Evolutionary conservation across 1,140 invertebrate genomes (phyloP), one percentile per base, ranked within the genome.

Genomic region (Papilio dardanus): DNA sequence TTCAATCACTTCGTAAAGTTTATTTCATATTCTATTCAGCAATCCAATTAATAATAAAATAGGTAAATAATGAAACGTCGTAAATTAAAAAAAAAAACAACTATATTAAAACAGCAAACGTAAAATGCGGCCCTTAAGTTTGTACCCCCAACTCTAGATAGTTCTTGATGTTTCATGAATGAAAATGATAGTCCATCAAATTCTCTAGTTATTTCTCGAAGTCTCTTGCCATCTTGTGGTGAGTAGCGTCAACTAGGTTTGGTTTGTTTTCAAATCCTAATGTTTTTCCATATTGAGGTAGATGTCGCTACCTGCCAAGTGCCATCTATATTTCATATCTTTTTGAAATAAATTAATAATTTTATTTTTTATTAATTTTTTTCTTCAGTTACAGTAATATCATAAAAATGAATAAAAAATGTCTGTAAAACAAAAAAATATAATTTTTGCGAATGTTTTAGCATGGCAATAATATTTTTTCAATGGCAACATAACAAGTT

Each of bases 191-290:
- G 24, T 30, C 1, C 12, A 6, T 7, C 10, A 58, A 58, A 24
- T 73, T 73, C 71, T 73, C 71, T 73, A 37, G 71, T 24, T 6
- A 54, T 33, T 76, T 81, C 78, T 73, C 37, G 67, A 76, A 74
- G 14, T 21, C 74, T 73, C n/a, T 35, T 21, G 79, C 74, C 85
- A 88, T 82, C 86, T 88, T 74, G 69, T 78, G 76, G 28, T 8
- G 78, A 87, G 74, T 87, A 86, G 86, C 74, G 16, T 35, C 62
- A 80, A 58, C 75, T 78, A 19, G 1, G 1, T 35, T 16, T 35
- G 65, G 33, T 21, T 67, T 67, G 7, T 42, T 62, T 54, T 28
- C 4, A 30, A 37, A 35, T 30, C 35, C 24, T 40, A 28, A 30
- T 2, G 28, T 65, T 65, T 33, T 21, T 62, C 21, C 8, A 33